phyloP scores from a whole-genome alignment of 2,113 vertebrate genomes.

The Cyanoliseus patagonus region DNA sequence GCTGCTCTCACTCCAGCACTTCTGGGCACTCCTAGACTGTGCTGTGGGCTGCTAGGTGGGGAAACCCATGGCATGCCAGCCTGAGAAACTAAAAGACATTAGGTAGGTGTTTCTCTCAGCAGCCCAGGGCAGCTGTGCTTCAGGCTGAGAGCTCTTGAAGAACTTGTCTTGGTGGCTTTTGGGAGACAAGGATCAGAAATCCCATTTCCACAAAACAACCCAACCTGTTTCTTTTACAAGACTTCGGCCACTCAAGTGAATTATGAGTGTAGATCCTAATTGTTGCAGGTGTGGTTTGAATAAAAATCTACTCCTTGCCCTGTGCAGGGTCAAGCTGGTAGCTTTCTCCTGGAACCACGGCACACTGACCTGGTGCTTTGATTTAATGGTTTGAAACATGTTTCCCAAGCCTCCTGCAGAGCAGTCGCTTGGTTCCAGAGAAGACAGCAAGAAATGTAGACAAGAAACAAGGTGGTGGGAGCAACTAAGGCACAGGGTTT shows the following conservation, averaged over 20 bases:
- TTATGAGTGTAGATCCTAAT: neutral
- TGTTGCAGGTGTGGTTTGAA: neutral
- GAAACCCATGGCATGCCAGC: fast-evolving
- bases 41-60: fast-evolving
- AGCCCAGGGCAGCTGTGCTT: neutral
- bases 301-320: neutral
- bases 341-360: neutral
- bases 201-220: too few species aligned
- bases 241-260: neutral
- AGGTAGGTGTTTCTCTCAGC: too few species aligned
- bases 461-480: neutral
- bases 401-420: neutral
- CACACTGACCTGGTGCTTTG: neutral
- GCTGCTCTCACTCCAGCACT: neutral
- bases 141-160: neutral
- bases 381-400: neutral
- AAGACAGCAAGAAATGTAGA: neutral
- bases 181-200: neutral
- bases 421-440: fast-evolving
- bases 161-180: neutral
- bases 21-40: fast-evolving
- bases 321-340: neutral
- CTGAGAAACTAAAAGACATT: neutral
- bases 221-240: neutral
- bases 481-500: neutral